Percentiles rank a stretch among this genome's conserved stretches.
These are phyloP conservation scores for Drosophila putrida DNA, from an alignment of 2,888 invertebrate genomes.

Conservation along the genomic window DNA sequence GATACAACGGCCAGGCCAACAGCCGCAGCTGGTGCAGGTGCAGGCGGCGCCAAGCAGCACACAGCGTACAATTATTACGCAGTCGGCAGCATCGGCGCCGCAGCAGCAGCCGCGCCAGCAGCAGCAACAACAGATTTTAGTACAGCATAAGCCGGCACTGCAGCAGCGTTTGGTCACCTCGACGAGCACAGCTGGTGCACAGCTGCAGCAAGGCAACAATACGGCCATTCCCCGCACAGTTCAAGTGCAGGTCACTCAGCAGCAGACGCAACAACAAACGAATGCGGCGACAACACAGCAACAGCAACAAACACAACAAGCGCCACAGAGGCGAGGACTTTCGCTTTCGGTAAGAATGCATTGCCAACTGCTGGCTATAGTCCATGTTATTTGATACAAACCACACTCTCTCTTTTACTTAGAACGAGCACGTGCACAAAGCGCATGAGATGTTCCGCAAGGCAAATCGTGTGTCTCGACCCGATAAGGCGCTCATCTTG, in stretches of 20 bases:
- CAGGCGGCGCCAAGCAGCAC: slow-evolving; percentile 82
- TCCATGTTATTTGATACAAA: not conserved
- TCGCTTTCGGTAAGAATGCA: slow-evolving; percentile 81
- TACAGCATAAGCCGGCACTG: slow-evolving; percentile 83
- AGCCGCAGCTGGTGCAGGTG: slow-evolving; percentile 85
- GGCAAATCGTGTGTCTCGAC: slow-evolving; percentile 97
- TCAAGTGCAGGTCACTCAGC: slow-evolving; percentile 83
- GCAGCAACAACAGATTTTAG: slow-evolving; percentile 83
- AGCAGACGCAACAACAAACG: slow-evolving; percentile 83
- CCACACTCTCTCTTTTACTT: not conserved
- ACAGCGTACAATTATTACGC: slow-evolving; percentile 84
- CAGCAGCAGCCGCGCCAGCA: slow-evolving; percentile 83
- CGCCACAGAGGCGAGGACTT: slow-evolving; percentile 84
- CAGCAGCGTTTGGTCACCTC: slow-evolving; percentile 80
- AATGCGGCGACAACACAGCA: slow-evolving; percentile 64
- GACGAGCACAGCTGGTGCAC: slow-evolving; percentile 63
- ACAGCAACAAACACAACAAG: slow-evolving; percentile 66
- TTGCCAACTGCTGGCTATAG: not conserved
- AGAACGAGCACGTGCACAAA: slow-evolving; percentile 98
- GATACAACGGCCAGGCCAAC: slow-evolving; percentile 85
- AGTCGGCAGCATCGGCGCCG: slow-evolving; percentile 70
- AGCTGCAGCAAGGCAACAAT: slow-evolving; percentile 61
- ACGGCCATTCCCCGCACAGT: slow-evolving; percentile 76
- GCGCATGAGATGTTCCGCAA: slow-evolving; percentile 99
- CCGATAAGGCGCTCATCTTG: slow-evolving; percentile 98